These are phyloP conservation scores for Apodemus agrarius DNA, from an alignment of 2,797 vertebrate species.

Conservation along the genomic window DNA sequence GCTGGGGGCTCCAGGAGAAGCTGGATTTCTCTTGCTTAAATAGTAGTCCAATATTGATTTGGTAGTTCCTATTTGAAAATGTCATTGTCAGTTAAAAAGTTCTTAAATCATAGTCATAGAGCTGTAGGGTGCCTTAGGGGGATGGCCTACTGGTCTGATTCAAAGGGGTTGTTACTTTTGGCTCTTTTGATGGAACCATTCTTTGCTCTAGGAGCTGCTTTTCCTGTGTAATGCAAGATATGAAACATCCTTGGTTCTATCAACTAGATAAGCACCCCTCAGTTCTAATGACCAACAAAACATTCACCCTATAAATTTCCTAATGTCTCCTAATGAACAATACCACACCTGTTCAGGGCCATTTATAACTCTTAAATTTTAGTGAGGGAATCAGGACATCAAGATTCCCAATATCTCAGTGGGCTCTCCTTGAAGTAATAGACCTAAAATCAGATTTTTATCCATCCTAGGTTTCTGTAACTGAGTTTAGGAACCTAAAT, in stretches of 20 bases:
- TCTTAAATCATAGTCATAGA: background rate
- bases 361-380: conserved; percentile 19
- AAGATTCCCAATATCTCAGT: background rate
- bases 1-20: background rate
- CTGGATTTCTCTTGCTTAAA: background rate
- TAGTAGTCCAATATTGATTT: background rate
- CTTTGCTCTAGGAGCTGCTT: background rate
- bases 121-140: background rate
- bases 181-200: background rate
- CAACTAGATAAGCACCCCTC: background rate
- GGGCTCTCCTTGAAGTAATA: background rate
- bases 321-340: background rate
- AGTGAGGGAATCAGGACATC: background rate
- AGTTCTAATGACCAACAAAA: background rate
- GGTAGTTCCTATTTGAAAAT: background rate
- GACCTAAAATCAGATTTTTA: background rate
- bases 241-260: background rate
- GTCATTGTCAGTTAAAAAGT: background rate
- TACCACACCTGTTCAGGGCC: background rate
- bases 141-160: background rate
- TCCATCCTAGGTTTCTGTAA: background rate
- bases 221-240: background rate
- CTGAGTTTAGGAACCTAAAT: conserved; percentile 4
- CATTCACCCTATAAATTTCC: background rate
- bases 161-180: no score